Evolutionary conservation across 1,140 invertebrate species (phyloP).

Genomic region (Tetraneura akinire): DNA sequence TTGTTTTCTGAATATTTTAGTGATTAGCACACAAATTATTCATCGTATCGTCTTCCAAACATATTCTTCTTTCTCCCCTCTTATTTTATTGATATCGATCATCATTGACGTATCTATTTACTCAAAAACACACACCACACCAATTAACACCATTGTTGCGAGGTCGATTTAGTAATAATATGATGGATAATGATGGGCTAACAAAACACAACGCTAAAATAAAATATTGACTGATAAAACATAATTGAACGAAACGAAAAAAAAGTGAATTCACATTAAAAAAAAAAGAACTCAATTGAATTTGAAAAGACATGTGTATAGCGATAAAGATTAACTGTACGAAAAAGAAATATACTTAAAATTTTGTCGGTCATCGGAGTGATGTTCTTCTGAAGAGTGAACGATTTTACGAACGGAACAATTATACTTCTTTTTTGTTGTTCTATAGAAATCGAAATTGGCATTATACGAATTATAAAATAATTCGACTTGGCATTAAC

Average conservation of each 20-base stretch:
- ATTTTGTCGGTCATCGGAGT: no score
- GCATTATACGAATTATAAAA: background rate
- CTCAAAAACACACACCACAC: background rate
- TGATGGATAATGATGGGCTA: conserved; percentile 3
- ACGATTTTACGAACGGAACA: no score
- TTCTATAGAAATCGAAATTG: conserved; percentile 17
- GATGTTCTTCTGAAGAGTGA: background rate
- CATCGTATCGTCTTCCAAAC: background rate
- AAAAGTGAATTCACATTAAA: background rate
- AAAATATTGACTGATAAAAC: background rate
- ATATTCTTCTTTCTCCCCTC: background rate
- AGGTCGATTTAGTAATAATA: background rate
- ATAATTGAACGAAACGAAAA: background rate
- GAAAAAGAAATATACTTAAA: background rate
- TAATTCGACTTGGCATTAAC: background rate
- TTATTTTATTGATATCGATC: background rate
- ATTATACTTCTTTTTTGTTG: background rate
- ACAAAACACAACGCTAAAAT: no score
- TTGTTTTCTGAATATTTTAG: conserved; percentile 21
- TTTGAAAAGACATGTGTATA: no score
- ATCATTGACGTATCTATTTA: background rate
- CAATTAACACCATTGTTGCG: conserved; percentile 7
- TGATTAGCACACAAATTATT: conserved; percentile 17
- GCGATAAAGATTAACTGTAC: no score
- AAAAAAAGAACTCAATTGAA: background rate